Base-by-base conservation (phyloP, 1,140 invertebrate species). In the Artemia franciscana region DNA sequence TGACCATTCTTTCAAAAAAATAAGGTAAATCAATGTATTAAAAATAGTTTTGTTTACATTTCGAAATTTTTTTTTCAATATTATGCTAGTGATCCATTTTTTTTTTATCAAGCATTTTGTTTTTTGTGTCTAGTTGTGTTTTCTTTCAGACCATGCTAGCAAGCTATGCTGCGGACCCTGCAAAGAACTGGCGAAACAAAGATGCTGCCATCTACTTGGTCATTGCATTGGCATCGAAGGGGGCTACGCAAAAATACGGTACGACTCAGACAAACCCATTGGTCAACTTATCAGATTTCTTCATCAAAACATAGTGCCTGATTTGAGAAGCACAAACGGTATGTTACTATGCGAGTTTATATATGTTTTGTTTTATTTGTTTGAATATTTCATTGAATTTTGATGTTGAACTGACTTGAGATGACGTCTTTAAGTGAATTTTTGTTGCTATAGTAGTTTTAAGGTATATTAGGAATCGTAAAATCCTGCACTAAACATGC, bases 121-220 rank as follows among this genome's bases (percentile, higher is more conserved):
- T n/a, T n/a, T n/a, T n/a, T n/a, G n/a, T n/a, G n/a, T n/a, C n/a
- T n/a, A n/a, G n/a, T n/a, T n/a, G n/a, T 9, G 57, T 62, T 65
- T 65, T 60, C 60, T 67, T 70, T 25, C 69, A 91, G 82, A 79
- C 84, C 30, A 86, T 90, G 83, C 70, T 91, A 57, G 70, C 76
- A 63, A 84, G 84, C 68, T 96, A 93, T 74, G 73, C 75, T 3
- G 75, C 82, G 70, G 84, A 89, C 72, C 81, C 88, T 24, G 67
- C 72, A 23, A 67, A 79, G 69, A 83, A 89, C 73, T 98, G 94
- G 93, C 82, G 85, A 60, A 84, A 83, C 65, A 98, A 98, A 74
- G 93, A 98, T 76, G 86, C 89, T 39, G 94, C 93, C 0, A 81
- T 97, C 62, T 98, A 92, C 77, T 77, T 98, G 63, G 90, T 98